Percentiles rank a stretch among this genome's conserved stretches.
Evolutionary conservation across 2,797 vertebrate species (phyloP).

Genomic region (Phoeniculus purpureus): DNA sequence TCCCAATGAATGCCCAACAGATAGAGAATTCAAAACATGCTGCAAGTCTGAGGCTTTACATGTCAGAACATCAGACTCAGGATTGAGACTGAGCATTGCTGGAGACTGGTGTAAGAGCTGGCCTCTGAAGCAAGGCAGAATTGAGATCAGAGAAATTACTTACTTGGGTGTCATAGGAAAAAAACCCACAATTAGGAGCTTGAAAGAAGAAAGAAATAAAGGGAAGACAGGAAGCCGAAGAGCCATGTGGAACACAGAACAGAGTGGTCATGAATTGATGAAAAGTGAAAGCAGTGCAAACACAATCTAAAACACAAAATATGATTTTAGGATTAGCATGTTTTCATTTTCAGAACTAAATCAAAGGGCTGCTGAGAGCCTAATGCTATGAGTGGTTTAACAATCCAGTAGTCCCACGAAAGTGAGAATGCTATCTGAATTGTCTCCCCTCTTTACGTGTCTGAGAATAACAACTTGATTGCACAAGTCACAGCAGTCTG

Average conservation of each 20-base stretch:
- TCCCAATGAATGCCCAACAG: background rate
- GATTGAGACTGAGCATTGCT: background rate
- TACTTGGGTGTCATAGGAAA: background rate
- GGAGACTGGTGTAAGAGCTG: background rate
- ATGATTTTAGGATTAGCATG: background rate
- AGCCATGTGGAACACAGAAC: background rate
- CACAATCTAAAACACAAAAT: background rate
- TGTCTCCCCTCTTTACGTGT: background rate
- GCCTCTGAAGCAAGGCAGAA: background rate
- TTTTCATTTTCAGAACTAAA: slow-evolving; percentile 36
- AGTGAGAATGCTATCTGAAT: background rate
- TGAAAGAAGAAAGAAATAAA: background rate
- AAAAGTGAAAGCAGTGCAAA: background rate
- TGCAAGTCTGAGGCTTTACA: background rate
- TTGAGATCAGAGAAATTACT: background rate
- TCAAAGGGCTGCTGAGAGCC: background rate
- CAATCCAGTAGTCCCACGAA: background rate
- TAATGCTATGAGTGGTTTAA: slow-evolving; percentile 4
- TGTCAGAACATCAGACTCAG: background rate
- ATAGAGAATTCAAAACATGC: background rate
- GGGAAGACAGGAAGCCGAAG: background rate
- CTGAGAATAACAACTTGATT: background rate
- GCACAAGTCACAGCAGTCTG: background rate
- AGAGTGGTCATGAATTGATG: background rate
- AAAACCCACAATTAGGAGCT: background rate